These are phyloP conservation scores for Tromatobia lineatoria DNA, from an alignment of 2,888 invertebrate species.

Conservation along the genomic window DNA sequence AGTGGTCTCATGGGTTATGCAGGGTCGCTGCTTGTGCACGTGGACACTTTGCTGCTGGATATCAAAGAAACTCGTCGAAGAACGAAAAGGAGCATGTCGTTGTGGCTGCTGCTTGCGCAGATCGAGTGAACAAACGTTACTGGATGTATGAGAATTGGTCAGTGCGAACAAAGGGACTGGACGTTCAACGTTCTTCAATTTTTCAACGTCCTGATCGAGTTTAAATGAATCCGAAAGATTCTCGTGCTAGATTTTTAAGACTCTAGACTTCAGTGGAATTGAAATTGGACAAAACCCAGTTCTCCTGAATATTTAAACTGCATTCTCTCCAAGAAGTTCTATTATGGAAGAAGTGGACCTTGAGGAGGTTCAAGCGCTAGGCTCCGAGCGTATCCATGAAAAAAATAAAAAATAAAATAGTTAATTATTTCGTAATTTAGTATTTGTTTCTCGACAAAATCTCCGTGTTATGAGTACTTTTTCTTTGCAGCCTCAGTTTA, in stretches of 20 bases:
- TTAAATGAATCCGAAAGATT: not conserved
- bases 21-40: slow-evolving; percentile 35
- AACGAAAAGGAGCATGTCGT: not conserved
- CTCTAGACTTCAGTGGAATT: not conserved
- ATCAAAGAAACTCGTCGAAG: not conserved
- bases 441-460: too few relatives aligned
- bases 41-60: slow-evolving; percentile 11
- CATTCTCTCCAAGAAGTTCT: not conserved
- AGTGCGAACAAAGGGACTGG: not conserved
- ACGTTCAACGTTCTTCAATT: slow-evolving; percentile 17
- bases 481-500: too few relatives aligned
- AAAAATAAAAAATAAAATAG: too few relatives aligned
- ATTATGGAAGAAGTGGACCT: too few relatives aligned
- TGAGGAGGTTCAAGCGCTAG: too few relatives aligned
- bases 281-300: not conserved
- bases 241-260: not conserved
- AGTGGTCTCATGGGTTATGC: slow-evolving; percentile 52
- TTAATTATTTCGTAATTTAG: too few relatives aligned
- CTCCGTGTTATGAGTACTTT: too few relatives aligned
- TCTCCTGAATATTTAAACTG: not conserved
- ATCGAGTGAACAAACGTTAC: slow-evolving; percentile 5
- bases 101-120: not conserved
- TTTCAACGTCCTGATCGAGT: slow-evolving; percentile 24
- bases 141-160: not conserved
- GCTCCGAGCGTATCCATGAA: too few relatives aligned